phyloP scores from a whole-genome alignment of 2,888 invertebrate species.

The Drosophila nr. medialis region DNA sequence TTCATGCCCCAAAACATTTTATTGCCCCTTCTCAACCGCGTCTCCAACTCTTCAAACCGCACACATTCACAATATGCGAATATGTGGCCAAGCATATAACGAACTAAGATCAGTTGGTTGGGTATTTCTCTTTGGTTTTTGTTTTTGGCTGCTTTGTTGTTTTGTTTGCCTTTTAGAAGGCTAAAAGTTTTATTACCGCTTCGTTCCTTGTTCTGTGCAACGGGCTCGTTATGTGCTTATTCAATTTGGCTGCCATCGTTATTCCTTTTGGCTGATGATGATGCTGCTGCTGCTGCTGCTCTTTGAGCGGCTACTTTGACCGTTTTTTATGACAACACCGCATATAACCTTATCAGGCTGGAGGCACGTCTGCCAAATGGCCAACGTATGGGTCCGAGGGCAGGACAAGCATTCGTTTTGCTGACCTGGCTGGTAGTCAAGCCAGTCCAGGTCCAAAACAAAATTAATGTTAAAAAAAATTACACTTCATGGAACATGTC shows the following conservation, averaged over 20 bases:
- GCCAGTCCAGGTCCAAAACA: background rate
- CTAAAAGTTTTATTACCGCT: constrained; percentile 78
- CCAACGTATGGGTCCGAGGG: constrained; percentile 45
- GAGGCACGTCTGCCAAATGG: constrained; percentile 51
- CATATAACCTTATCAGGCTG: constrained; percentile 59
- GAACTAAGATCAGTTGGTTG: constrained; percentile 68
- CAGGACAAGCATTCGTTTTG: constrained; percentile 15
- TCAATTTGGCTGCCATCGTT: constrained; percentile 63
- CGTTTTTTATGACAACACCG: constrained; percentile 54
- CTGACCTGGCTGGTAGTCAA: constrained; percentile 32
- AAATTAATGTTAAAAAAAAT: background rate
- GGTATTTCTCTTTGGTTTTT: constrained; percentile 2
- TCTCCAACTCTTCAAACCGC: constrained; percentile 12
- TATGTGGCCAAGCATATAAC: constrained; percentile 51
- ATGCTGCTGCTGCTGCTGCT: constrained; percentile 11
- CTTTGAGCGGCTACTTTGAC: constrained; percentile 29
- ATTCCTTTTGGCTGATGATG: constrained; percentile 22
- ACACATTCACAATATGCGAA: constrained; percentile 21
- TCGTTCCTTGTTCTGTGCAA: constrained; percentile 57
- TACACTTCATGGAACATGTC: constrained; percentile 2
- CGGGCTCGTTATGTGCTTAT: constrained; percentile 77
- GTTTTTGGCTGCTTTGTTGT: constrained; percentile 28
- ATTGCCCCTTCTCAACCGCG: constrained; percentile 41
- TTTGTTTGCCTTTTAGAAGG: constrained; percentile 37
- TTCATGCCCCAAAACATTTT: constrained; percentile 61